Percentiles rank a stretch among this genome's conserved stretches.
phyloP scores from a whole-genome alignment of 2,797 vertebrate species.

The Epinephelus coioides region DNA sequence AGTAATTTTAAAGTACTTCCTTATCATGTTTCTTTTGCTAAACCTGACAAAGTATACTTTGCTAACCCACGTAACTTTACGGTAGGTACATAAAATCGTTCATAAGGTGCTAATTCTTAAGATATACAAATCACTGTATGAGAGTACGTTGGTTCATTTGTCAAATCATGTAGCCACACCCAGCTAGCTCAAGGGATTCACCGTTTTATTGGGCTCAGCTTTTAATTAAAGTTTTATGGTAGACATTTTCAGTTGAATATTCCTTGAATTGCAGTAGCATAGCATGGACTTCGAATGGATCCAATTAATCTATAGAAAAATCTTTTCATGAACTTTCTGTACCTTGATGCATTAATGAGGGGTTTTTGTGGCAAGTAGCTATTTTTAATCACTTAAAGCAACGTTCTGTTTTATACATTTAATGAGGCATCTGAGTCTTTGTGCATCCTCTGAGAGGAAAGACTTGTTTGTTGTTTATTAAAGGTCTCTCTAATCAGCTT shows the following conservation, averaged over 20 bases:
- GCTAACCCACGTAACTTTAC: no score
- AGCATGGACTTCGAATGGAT: not conserved
- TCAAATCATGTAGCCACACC: no score
- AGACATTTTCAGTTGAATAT: not conserved
- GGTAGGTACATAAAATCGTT: no score
- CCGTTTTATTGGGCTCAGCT: no score
- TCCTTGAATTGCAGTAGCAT: conserved; percentile 21
- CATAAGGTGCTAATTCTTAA: no score
- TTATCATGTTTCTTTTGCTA: no score
- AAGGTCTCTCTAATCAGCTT: conserved; percentile 36
- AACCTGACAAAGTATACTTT: no score
- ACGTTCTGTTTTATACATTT: conserved; percentile 15
- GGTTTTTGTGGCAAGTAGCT: not conserved
- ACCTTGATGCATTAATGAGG: conserved; percentile 13
- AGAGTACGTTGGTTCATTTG: no score
- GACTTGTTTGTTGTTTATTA: conserved; percentile 32
- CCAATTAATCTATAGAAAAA: conserved; percentile 15
- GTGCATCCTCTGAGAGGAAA: conserved; percentile 19
- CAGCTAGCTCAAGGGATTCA: no score
- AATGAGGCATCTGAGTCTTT: conserved; percentile 23
- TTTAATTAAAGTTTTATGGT: no score
- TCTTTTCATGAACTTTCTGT: conserved; percentile 25
- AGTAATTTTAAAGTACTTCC: no score
- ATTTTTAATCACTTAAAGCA: conserved; percentile 24
- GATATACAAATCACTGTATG: no score